These are phyloP conservation scores for Whitmania pigra DNA, from an alignment of 1,140 invertebrate genomes.

Conservation along the genomic window DNA sequence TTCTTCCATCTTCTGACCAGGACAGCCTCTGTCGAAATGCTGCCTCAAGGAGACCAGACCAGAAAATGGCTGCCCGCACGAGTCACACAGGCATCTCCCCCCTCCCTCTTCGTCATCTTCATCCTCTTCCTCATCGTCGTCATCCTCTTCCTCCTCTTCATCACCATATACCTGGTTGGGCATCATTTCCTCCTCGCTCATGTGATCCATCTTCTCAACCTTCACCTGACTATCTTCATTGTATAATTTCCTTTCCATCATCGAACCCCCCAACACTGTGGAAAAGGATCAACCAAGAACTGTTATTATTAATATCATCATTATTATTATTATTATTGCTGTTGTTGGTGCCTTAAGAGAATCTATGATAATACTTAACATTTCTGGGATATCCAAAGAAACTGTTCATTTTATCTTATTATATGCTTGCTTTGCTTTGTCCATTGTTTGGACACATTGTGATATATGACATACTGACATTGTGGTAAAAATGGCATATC, in stretches of 20 bases:
- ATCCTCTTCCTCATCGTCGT: not conserved
- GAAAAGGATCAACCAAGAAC: not conserved
- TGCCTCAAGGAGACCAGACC: not conserved
- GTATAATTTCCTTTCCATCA: not conserved
- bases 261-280: not conserved
- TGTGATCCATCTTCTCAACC: not conserved
- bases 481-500: too few relatives aligned
- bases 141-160: not conserved
- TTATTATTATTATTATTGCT: not conserved
- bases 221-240: not conserved
- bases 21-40: not conserved
- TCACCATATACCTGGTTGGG: not conserved
- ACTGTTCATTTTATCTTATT: too few relatives aligned
- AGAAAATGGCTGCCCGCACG: slow-evolving; percentile 12
- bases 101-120: not conserved
- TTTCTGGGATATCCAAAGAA: too few relatives aligned
- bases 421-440: too few relatives aligned
- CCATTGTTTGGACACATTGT: too few relatives aligned
- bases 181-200: not conserved
- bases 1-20: not conserved
- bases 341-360: not conserved
- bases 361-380: too few relatives aligned
- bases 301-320: not conserved
- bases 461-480: too few relatives aligned
- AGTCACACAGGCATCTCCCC: not conserved